A percentile compares a stretch with the other conserved stretches of the same genome.
These are phyloP conservation scores for Microtus ochrogaster DNA, from an alignment of 2,113 vertebrate genomes.

Conservation along the genomic window DNA sequence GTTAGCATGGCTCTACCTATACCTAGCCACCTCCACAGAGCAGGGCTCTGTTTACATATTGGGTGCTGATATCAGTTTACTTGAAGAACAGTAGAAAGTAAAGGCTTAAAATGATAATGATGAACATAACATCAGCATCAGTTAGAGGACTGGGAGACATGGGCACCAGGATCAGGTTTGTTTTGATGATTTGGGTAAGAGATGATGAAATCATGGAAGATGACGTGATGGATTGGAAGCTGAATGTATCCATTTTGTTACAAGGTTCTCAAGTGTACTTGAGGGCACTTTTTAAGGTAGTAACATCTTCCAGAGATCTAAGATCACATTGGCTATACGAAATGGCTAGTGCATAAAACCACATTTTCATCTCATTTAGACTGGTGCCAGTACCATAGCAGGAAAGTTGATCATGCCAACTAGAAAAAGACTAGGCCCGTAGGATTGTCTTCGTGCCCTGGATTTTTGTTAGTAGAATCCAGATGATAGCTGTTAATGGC, in stretches of 20 bases:
- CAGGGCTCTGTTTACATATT: background rate
- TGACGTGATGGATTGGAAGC: background rate
- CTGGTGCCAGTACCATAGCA: background rate
- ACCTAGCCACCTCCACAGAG: background rate
- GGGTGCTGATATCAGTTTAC: background rate
- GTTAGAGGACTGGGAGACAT: background rate
- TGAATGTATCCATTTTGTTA: background rate
- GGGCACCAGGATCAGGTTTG: background rate
- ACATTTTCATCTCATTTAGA: background rate
- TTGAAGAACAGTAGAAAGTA: background rate
- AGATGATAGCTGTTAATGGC: background rate
- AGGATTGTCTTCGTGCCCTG: background rate
- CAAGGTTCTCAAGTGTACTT: background rate
- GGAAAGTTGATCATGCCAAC: background rate
- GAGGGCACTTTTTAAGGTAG: background rate
- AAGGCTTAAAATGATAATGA: background rate
- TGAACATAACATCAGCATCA: background rate
- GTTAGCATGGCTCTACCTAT: background rate
- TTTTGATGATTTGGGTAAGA: background rate
- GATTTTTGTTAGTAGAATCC: background rate
- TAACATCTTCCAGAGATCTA: background rate
- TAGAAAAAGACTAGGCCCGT: background rate
- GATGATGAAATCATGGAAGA: background rate
- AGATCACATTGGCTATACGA: background rate
- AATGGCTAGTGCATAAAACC: background rate